Evolutionary conservation across 2,797 vertebrate species (phyloP), one percentile per base, ranked within the genome.

Genomic region (Oreonectes daqikongensis): DNA sequence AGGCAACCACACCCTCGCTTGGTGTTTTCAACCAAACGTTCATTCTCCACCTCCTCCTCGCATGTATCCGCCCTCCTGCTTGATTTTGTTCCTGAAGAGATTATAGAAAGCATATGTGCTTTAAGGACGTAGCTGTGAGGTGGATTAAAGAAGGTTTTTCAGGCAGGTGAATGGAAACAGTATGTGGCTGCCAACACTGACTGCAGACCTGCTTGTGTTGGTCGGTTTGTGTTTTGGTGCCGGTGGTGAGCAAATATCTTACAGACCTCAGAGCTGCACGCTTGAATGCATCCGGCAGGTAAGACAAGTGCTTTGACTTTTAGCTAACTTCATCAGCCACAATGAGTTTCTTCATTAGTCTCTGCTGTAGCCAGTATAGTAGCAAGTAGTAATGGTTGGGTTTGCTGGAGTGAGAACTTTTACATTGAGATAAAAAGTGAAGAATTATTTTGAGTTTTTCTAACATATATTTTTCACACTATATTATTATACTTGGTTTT

Each of bases 241-340:
- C 35, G 67, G 66, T 8, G 82, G 75, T 0, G 60, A 85, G 2
- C 71, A 5, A 24, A 52, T 5, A 9, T 48, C 48, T 35, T 60
- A 92, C 69, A 32, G 38, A 22, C 89, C 92, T 35, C 89, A 87
- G 82, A 73, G 88, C 83, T 93, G 93, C 87, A 86, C 77, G 1
- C 79, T 93, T 72, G 82, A 88, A 44, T 94, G 92, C 63, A 70
- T 94, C 50, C 86, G 44, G 11, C 82, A 89, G 91, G 92, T 94
- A 84, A 78, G 74, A 46, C 32, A 38, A 18, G 10, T 57, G n/a
- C 3, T 2, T 6, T 59, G 1, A 40, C 22, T 26, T 73, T 0
- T 9, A 48, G 14, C 1, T 18, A 4, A 20, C 3, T 20, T 11
- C 10, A 20, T 22, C 1, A 52, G 8, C 3, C 11, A 42, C 6